Conservation (phyloP, 2,113 vertebrate genomes). For the Vidua macroura region DNA sequence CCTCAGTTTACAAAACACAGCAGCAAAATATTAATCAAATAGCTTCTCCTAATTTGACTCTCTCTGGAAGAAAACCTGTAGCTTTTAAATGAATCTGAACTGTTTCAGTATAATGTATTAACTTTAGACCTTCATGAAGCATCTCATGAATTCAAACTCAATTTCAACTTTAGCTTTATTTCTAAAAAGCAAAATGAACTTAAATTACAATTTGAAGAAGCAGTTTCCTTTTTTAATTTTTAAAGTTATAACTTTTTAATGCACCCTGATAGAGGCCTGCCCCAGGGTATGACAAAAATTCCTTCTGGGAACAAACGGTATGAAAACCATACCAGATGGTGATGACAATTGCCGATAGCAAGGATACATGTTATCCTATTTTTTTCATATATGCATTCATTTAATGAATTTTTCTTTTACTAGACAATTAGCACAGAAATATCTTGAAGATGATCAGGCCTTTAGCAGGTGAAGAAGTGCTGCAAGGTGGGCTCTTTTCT, state of each 20-base stretch:
- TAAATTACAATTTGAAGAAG: not conserved
- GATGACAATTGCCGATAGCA: not conserved
- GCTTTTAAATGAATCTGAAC: not conserved
- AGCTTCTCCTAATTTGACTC: not conserved
- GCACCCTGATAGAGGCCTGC: not conserved
- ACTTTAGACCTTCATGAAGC: not conserved
- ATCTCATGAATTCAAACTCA: not conserved
- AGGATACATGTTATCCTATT: not conserved
- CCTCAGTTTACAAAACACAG: not conserved
- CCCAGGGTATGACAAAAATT: not conserved
- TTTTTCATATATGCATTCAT: not conserved
- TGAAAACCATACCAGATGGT: conserved; percentile 14
- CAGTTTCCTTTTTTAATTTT: not conserved
- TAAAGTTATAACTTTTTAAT: not conserved
- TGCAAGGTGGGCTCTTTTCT: not conserved
- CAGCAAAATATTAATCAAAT: not conserved
- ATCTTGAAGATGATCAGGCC: not conserved
- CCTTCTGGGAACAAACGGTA: not conserved
- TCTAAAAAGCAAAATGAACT: not conserved
- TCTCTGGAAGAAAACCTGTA: not conserved
- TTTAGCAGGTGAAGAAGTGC: fast-evolving
- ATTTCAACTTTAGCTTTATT: not conserved
- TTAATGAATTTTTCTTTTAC: not conserved
- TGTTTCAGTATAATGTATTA: not conserved
- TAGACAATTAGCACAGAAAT: not conserved